These are phyloP conservation scores for Galeopsomyia nigrocyanea DNA, from an alignment of 2,888 invertebrate genomes.

Conservation along the genomic window DNA sequence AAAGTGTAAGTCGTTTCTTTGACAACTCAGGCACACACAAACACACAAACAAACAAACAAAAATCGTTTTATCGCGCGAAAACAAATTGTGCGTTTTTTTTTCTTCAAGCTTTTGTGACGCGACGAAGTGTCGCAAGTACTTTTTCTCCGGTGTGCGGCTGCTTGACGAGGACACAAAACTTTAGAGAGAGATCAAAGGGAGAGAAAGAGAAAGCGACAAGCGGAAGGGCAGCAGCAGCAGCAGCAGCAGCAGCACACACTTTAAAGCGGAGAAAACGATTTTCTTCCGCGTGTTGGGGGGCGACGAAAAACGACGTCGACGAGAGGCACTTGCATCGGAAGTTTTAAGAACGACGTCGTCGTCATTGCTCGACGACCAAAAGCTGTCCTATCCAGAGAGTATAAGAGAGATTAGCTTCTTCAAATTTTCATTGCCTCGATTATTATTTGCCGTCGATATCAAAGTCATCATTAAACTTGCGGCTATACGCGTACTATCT, in stretches of 20 bases:
- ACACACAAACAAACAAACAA: slow-evolving; percentile 3
- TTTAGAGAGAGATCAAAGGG: slow-evolving; percentile 34
- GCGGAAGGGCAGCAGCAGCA: neutral
- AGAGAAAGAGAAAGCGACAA: neutral
- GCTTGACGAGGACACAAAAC: slow-evolving; percentile 33
- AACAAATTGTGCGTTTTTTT: slow-evolving; percentile 43
- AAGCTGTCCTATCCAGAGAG: neutral
- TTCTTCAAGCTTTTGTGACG: neutral
- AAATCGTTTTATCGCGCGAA: slow-evolving; percentile 22
- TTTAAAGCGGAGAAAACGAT: slow-evolving; percentile 13
- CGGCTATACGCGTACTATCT: too few species aligned
- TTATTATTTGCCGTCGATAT: too few species aligned
- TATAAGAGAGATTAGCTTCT: neutral
- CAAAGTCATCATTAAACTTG: too few species aligned
- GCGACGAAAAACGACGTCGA: neutral
- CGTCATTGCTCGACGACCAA: too few species aligned
- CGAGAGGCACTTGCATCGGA: slow-evolving; percentile 23
- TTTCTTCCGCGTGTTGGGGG: slow-evolving; percentile 10
- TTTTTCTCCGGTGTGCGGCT: neutral
- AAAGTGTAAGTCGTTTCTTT: neutral
- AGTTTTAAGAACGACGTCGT: slow-evolving; percentile 12
- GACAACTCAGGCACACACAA: neutral
- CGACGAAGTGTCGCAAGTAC: slow-evolving; percentile 7
- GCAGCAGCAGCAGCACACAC: neutral
- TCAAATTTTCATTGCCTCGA: too few species aligned